These are phyloP conservation scores for Agonopterix heracliana DNA, from an alignment of 2,888 invertebrate genomes.

Conservation along the genomic window DNA sequence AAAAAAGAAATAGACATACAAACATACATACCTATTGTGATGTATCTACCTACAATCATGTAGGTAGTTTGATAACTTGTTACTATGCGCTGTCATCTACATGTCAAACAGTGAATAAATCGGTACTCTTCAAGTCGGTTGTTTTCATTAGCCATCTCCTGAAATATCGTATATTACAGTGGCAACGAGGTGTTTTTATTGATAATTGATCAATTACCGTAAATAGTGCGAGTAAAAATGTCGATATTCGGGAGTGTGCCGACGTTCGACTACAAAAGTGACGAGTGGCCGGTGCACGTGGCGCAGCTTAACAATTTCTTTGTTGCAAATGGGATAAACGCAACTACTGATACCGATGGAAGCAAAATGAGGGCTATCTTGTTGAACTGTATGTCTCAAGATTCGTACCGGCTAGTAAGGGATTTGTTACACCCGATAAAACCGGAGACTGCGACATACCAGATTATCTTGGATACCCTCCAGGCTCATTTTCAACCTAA, in stretches of 20 bases:
- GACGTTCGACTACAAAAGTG: slow-evolving; percentile 1
- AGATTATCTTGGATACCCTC: not conserved
- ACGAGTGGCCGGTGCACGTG: slow-evolving; percentile 3
- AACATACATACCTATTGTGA: too few species aligned
- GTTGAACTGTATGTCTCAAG: slow-evolving; percentile 4
- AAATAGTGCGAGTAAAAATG: not conserved
- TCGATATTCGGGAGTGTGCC: slow-evolving; percentile 3
- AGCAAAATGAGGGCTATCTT: not conserved
- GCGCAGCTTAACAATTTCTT: slow-evolving; percentile 2
- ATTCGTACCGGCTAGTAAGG: slow-evolving; percentile 1
- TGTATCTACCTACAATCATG: too few species aligned
- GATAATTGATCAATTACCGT: not conserved
- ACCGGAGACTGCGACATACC: not conserved
- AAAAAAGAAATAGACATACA: too few species aligned
- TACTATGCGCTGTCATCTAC: too few species aligned
- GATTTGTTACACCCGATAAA: not conserved
- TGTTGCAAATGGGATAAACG: slow-evolving; percentile 1
- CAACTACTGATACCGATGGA: not conserved
- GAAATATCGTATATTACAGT: too few species aligned
- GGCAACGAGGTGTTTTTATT: not conserved
- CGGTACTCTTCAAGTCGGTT: too few species aligned
- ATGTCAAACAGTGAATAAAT: too few species aligned
- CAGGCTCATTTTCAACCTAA: not conserved
- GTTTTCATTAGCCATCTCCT: too few species aligned
- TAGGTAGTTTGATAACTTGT: too few species aligned